Conservation (phyloP, 2,888 invertebrate species). For the Adelphocoris suturalis region DNA sequence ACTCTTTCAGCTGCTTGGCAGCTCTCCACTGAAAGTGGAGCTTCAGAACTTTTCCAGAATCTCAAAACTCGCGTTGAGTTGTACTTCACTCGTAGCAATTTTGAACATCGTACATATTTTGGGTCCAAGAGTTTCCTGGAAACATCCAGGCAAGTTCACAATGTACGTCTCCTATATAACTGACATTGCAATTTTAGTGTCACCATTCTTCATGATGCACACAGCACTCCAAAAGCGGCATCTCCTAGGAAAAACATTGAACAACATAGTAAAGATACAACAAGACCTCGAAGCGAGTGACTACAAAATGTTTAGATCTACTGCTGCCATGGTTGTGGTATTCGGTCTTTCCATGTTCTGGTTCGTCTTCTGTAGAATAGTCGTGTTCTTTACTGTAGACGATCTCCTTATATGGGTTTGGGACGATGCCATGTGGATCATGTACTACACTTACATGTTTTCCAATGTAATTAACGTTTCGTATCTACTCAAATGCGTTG, state of each 20-base stretch:
- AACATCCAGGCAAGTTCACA: neutral
- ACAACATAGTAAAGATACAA: neutral
- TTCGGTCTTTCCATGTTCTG: neutral
- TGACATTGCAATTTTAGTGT: neutral
- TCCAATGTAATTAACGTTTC: neutral
- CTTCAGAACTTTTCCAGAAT: neutral
- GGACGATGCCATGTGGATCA: constrained; percentile 11
- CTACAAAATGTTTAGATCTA: neutral
- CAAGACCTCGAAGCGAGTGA: neutral
- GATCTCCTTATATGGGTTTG: neutral
- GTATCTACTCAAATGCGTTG: neutral
- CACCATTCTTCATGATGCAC: neutral
- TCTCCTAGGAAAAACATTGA: neutral
- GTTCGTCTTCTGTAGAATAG: neutral
- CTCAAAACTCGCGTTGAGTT: neutral
- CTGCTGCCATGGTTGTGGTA: neutral
- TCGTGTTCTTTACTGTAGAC: neutral
- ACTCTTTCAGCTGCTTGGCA: neutral
- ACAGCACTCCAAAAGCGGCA: neutral
- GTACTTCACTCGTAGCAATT: neutral
- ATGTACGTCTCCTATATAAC: neutral
- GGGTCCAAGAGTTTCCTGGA: neutral
- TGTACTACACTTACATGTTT: neutral
- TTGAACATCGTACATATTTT: neutral
- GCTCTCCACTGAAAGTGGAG: neutral